Base-by-base conservation (phyloP, 2,888 invertebrate species). In the Tillus elongatus region DNA sequence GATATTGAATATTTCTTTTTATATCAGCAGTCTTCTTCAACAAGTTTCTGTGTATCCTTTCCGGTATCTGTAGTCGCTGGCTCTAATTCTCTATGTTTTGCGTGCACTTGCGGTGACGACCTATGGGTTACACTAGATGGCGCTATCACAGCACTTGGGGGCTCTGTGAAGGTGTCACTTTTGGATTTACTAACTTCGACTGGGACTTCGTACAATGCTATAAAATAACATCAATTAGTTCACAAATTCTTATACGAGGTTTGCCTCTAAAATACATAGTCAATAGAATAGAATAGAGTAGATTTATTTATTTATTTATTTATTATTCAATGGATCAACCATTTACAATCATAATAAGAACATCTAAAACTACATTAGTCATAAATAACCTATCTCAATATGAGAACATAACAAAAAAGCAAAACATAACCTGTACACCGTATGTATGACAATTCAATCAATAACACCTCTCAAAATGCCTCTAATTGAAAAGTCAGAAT, bases 31-130 rank as follows among this genome's bases (percentile, higher is more conserved):
- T 90, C 89, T 72, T 91, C 91, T 65, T 82, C 82, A 50, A 92
- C 91, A 50, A 92, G 75, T 63, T 83, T 80, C 66, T 87, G 87
- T 31, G 92, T 92, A 69, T 92, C 92, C 65, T 84, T 87, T 63
- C 89, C 90, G 38, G 88, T 86, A 66, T 92, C 91, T 40, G 79
- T 76, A 39, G 75, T 69, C 35, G 80, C 77, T 2, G 91, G 91
- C 68, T 90, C 88, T 42, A 91, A 72, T 61, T 84, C 82, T 50
- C 79, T 77, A 63, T 81, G 84, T 64, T 82, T 72, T 50, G 82
- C 69, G 61, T 79, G 78, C 50, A 82, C 69, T 61, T 78, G 80
- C 14, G 83, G 82, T 41, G 82, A 78, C 37, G 79, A 77, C 56
- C 80, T 76, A 58, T 87, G 85, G 51, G 86, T 84, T 52, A 85